Evolutionary conservation across 2,888 invertebrate species (phyloP).

Genomic region (Pogonocherus hispidulus): DNA sequence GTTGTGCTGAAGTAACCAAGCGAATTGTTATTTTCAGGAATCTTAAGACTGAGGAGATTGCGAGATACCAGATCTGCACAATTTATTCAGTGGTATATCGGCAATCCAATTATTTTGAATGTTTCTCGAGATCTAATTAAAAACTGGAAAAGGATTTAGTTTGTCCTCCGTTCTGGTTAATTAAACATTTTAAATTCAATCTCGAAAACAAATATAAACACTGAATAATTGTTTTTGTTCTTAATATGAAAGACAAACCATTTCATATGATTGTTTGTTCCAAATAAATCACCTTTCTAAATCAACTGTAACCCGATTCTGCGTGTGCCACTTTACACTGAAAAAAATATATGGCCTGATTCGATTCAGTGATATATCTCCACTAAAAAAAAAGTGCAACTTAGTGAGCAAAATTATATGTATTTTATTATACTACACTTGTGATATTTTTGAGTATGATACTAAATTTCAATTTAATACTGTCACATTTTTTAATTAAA

Average conservation of each 20-base stretch:
- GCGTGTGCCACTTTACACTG: not conserved
- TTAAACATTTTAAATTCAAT: slow-evolving; percentile 18
- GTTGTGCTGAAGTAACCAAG: slow-evolving; percentile 17
- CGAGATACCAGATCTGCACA: not conserved
- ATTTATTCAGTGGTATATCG: slow-evolving; percentile 5
- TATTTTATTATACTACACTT: no score
- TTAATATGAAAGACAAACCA: slow-evolving; percentile 34
- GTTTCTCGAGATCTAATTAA: slow-evolving; percentile 3
- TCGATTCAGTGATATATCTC: no score
- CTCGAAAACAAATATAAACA: slow-evolving; percentile 9
- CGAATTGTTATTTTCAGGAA: slow-evolving; percentile 7
- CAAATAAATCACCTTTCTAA: slow-evolving; percentile 36
- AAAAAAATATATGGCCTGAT: not conserved
- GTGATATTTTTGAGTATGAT: no score
- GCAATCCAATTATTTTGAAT: slow-evolving; percentile 23
- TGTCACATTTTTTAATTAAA: no score
- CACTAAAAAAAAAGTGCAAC: no score
- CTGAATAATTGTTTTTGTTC: slow-evolving; percentile 13
- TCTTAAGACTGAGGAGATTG: not conserved
- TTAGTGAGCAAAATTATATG: no score
- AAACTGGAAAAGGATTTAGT: not conserved
- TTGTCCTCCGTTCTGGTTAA: not conserved
- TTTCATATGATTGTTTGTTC: slow-evolving; percentile 30
- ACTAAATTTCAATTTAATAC: no score
- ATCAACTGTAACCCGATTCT: not conserved